Percentiles rank a stretch among this genome's conserved stretches.
phyloP scores from a whole-genome alignment of 2,888 invertebrate species.

The Phymatocera aterrima region DNA sequence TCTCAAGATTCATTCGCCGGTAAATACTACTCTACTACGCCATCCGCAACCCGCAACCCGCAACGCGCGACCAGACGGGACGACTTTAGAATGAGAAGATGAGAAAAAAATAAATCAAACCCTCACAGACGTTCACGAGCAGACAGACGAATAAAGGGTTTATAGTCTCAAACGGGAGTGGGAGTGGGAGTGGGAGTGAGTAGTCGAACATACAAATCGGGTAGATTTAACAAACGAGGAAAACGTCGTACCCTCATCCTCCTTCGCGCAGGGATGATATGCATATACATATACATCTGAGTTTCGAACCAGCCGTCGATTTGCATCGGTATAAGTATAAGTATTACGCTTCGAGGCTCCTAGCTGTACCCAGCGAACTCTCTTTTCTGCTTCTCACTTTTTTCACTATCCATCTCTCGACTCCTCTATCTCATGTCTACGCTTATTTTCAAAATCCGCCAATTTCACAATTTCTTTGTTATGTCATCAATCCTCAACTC shows the following conservation, averaged over 20 bases:
- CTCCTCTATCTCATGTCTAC: not conserved
- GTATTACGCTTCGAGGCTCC: not conserved
- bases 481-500: not conserved
- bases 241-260: slow-evolving; percentile 7
- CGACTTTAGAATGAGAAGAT: not conserved
- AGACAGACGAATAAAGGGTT: slow-evolving; percentile 27
- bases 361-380: not conserved
- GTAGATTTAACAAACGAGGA: slow-evolving; percentile 32
- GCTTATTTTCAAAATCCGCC: not conserved
- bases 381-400: not conserved
- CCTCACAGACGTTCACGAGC: not conserved
- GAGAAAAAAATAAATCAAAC: not conserved
- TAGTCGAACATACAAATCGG: slow-evolving; percentile 24
- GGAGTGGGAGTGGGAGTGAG: slow-evolving; percentile 16
- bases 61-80: not conserved
- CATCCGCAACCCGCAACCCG: too few species aligned
- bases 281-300: slow-evolving; percentile 15
- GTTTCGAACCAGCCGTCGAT: slow-evolving; percentile 7
- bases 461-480: not conserved
- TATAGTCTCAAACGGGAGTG: slow-evolving; percentile 26
- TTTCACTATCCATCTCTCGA: too few species aligned
- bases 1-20: not conserved
- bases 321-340: not conserved
- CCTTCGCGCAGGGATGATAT: not conserved
- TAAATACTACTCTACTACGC: not conserved